Conservation (phyloP, 2,113 vertebrate genomes). For the Tylochromis polylepis region DNA sequence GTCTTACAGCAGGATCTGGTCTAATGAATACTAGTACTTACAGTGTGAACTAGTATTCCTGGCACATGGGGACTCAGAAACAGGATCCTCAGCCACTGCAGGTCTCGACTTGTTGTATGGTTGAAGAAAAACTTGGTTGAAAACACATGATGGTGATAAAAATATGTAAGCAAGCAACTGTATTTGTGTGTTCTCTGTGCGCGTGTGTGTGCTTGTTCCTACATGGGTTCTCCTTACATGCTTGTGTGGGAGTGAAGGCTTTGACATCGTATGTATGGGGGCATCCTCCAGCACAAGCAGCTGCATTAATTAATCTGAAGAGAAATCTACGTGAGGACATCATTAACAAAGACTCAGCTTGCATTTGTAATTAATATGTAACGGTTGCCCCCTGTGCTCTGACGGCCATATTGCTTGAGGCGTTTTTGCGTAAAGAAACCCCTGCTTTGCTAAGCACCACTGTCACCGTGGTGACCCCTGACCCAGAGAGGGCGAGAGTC, state of each 20-base stretch:
- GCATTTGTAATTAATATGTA: constrained; percentile 58
- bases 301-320: constrained; percentile 65
- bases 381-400: constrained; percentile 8
- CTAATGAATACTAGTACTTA: constrained; percentile 49
- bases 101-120: constrained; percentile 18
- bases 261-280: constrained; percentile 47
- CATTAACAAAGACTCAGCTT: constrained; percentile 63
- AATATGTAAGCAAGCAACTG: neutral
- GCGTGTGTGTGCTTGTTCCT: neutral
- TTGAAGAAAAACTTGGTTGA: constrained; percentile 6
- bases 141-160: neutral
- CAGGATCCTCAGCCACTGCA: neutral
- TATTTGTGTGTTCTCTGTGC: neutral
- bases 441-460: constrained; percentile 26
- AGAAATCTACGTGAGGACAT: constrained; percentile 55
- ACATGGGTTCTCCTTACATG: constrained; percentile 5
- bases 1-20: constrained; percentile 18
- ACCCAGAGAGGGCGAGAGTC: neutral
- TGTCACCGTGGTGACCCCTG: constrained; percentile 14
- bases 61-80: constrained; percentile 1
- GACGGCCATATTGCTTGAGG: constrained; percentile 40
- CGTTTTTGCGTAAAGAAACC: neutral
- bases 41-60: constrained; percentile 15
- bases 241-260: constrained; percentile 49
- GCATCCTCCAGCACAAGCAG: constrained; percentile 46